These are phyloP conservation scores for Coleophora deauratella DNA, from an alignment of 2,888 invertebrate species.

Conservation along the genomic window DNA sequence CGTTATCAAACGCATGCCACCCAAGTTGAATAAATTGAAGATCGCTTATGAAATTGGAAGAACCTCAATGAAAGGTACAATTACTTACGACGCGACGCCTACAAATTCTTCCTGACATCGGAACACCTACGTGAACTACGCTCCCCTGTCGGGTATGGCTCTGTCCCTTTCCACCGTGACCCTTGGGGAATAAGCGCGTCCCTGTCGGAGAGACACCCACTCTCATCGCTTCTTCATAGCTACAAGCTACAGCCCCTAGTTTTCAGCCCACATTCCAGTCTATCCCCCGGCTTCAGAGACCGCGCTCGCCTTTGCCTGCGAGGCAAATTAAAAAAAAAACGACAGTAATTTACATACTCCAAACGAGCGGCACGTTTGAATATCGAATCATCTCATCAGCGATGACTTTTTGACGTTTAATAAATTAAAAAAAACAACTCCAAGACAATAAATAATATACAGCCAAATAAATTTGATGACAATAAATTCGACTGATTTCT, in stretches of 20 bases:
- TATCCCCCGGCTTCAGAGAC: conserved; percentile 31
- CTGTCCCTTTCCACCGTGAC: conserved; percentile 23
- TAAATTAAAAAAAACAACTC: conserved; percentile 14
- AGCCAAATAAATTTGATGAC: conserved; percentile 17
- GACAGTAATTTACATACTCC: conserved; percentile 9
- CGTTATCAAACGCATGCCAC: too few relatives aligned
- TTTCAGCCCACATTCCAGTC: conserved; percentile 54
- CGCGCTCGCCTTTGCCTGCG: conserved; percentile 21
- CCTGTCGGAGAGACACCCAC: conserved; percentile 53
- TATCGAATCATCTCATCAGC: conserved; percentile 22
- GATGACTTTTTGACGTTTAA: conserved; percentile 34
- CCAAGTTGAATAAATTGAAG: conserved; percentile 10
- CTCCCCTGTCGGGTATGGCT: conserved; percentile 30
- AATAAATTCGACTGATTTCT: conserved; percentile 11
- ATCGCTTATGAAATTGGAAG: conserved; percentile 49
- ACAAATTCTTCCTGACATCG: conserved; percentile 53
- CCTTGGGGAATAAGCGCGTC: conserved; percentile 20
- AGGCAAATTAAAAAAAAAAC: conserved; percentile 13
- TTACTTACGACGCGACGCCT: conserved; percentile 52
- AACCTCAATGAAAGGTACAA: conserved; percentile 53
- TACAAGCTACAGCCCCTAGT: conserved; percentile 50
- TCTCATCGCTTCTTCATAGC: conserved; percentile 36
- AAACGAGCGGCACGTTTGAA: conserved; percentile 12
- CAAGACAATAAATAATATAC: conserved; percentile 16
- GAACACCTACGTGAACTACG: conserved; percentile 34